These are phyloP conservation scores for Elaeidobius kamerunicus DNA, from an alignment of 2,888 invertebrate species.

Conservation along the genomic window DNA sequence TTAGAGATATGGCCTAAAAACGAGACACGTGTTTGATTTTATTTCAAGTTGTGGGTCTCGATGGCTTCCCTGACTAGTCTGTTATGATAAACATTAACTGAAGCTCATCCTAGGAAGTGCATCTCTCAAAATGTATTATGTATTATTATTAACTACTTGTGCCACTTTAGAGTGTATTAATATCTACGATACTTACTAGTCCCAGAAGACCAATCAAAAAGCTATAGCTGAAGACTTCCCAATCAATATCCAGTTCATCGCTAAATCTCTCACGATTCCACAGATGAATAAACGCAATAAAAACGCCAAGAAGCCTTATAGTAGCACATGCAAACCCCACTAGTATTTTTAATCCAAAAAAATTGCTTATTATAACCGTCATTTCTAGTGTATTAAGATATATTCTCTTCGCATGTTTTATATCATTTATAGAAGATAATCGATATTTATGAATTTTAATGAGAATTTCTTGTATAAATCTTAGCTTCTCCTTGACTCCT, in stretches of 20 bases:
- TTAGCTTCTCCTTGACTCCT: slow-evolving; percentile 5
- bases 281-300: neutral
- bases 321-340: slow-evolving; percentile 4
- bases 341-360: slow-evolving; percentile 14
- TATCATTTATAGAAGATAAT: neutral
- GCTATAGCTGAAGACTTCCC: neutral
- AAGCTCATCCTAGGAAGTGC: too few species aligned
- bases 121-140: too few species aligned
- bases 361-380: slow-evolving; percentile 3
- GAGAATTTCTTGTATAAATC: slow-evolving; percentile 1
- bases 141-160: too few species aligned
- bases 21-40: too few species aligned
- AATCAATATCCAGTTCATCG: neutral
- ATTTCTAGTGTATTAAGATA: slow-evolving; percentile 4
- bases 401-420: slow-evolving; percentile 9
- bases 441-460: neutral
- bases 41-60: too few species aligned
- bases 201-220: neutral
- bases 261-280: slow-evolving; percentile 2
- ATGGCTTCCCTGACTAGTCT: too few species aligned
- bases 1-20: too few species aligned
- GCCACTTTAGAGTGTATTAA: too few species aligned
- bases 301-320: slow-evolving; percentile 2
- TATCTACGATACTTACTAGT: slow-evolving; percentile 8
- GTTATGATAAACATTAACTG: too few species aligned